A percentile compares a stretch with the other conserved stretches of the same genome.
These are phyloP conservation scores for Drosophila lowei DNA, from an alignment of 1,140 invertebrate genomes.

Conservation along the genomic window DNA sequence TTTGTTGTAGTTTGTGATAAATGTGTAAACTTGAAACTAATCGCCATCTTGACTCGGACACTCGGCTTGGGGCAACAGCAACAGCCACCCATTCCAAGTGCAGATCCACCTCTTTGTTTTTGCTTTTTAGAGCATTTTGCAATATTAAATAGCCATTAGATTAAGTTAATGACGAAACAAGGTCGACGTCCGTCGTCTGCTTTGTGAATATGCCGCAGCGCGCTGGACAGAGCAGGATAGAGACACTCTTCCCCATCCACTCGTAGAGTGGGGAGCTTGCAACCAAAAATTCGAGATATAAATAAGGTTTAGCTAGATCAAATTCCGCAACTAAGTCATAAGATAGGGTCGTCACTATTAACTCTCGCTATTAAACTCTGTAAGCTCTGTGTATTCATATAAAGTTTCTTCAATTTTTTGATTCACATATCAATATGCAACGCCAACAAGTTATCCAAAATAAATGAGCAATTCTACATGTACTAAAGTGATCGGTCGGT, in stretches of 20 bases:
- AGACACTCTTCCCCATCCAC: constrained; percentile 7
- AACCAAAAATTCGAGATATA: constrained; percentile 25
- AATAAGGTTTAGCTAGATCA: constrained; percentile 40
- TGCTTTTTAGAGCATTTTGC: constrained; percentile 31
- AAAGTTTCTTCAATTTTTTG: constrained; percentile 41
- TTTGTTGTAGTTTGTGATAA: constrained; percentile 43
- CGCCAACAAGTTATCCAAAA: constrained; percentile 37
- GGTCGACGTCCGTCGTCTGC: constrained; percentile 4
- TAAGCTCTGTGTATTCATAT: constrained; percentile 7
- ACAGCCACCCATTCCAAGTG: neutral
- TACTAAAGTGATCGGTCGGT: constrained; percentile 26
- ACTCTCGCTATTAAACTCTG: constrained; percentile 7
- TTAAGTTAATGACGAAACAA: constrained; percentile 18
- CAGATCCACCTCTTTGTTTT: constrained; percentile 16
- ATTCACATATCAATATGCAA: constrained; percentile 36
- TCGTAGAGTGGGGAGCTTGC: constrained; percentile 15
- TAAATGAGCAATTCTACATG: constrained; percentile 52
- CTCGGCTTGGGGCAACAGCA: neutral
- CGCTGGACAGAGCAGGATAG: constrained; percentile 20
- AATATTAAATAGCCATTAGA: constrained; percentile 35
- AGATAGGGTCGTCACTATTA: constrained; percentile 38
- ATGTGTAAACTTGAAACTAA: constrained; percentile 46
- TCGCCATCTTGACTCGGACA: constrained; percentile 42
- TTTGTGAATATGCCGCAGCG: constrained; percentile 46
- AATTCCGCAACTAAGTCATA: constrained; percentile 51